Conservation (phyloP, 2,888 invertebrate species). For the Ecdyonurus torrentis region DNA sequence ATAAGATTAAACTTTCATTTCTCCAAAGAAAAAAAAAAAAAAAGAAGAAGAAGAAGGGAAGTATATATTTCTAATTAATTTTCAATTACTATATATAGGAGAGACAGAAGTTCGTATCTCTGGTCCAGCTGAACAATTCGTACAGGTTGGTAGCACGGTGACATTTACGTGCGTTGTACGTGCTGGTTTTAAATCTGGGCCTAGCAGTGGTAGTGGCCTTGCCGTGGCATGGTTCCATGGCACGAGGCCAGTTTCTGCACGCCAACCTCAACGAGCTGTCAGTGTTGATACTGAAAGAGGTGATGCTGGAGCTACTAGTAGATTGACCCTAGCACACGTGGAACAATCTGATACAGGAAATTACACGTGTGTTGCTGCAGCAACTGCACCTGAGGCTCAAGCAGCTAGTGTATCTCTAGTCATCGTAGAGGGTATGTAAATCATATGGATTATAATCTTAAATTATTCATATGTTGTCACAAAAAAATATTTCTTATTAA, state of each 20-base stretch:
- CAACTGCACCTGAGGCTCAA: conserved; percentile 5
- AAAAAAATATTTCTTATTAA: too few species aligned
- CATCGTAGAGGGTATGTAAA: not conserved
- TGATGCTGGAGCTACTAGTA: conserved; percentile 31
- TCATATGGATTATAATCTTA: too few species aligned
- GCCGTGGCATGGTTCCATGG: conserved; percentile 38
- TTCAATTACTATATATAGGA: not conserved
- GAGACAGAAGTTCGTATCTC: conserved; percentile 32
- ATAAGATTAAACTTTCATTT: too few species aligned
- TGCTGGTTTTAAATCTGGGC: not conserved
- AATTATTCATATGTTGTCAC: too few species aligned
- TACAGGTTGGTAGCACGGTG: conserved; percentile 34
- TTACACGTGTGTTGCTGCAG: conserved; percentile 49
- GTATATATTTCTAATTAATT: not conserved
- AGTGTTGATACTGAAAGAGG: not conserved
- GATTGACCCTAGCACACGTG: conserved; percentile 40
- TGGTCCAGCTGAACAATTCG: conserved; percentile 36
- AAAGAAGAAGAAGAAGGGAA: too few species aligned
- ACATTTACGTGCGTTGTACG: conserved; percentile 36
- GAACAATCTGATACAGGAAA: conserved; percentile 34
- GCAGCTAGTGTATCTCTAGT: not conserved
- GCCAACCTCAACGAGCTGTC: conserved; percentile 7
- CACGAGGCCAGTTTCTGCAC: conserved; percentile 30
- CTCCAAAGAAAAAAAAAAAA: too few species aligned
- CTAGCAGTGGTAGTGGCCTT: conserved; percentile 20